These are phyloP conservation scores for Yponomeuta sedellus DNA, from an alignment of 2,888 invertebrate genomes.

Conservation along the genomic window DNA sequence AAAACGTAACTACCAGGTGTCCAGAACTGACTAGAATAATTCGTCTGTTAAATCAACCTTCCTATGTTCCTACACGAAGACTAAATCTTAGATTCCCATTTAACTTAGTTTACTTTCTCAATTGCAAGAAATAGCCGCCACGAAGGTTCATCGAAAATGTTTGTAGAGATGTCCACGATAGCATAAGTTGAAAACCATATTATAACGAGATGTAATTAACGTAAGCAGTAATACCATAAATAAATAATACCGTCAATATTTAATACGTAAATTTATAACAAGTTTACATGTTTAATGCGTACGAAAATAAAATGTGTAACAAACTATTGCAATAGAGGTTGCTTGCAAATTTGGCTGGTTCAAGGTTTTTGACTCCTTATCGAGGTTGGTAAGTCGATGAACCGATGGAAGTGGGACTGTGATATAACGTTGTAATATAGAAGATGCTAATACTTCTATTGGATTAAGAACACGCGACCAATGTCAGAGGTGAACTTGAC, in stretches of 20 bases:
- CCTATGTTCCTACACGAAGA: not conserved
- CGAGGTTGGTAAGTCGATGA: not conserved
- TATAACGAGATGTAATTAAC: not conserved
- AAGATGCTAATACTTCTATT: not conserved
- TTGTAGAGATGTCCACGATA: not conserved
- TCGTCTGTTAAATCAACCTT: not conserved
- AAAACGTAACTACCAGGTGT: not conserved
- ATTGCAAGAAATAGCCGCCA: not conserved
- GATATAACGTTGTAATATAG: slow-evolving; percentile 5
- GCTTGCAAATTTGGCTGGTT: not conserved
- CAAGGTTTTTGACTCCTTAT: slow-evolving; percentile 7
- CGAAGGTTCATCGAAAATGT: not conserved
- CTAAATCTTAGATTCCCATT: not conserved
- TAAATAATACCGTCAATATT: not conserved
- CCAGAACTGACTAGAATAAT: not conserved
- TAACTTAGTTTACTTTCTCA: slow-evolving; percentile 2
- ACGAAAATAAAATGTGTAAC: not conserved
- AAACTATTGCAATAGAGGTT: not conserved
- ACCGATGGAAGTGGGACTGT: slow-evolving; percentile 2
- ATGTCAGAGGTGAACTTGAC: slow-evolving; percentile 8
- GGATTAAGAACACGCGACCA: slow-evolving; percentile 2
- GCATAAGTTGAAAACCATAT: not conserved
- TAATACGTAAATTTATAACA: not conserved
- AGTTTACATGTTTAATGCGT: not conserved
- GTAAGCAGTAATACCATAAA: not conserved